Evolutionary conservation across 2,797 vertebrate genomes (phyloP).

Genomic region (Enteromius viviparus): DNA sequence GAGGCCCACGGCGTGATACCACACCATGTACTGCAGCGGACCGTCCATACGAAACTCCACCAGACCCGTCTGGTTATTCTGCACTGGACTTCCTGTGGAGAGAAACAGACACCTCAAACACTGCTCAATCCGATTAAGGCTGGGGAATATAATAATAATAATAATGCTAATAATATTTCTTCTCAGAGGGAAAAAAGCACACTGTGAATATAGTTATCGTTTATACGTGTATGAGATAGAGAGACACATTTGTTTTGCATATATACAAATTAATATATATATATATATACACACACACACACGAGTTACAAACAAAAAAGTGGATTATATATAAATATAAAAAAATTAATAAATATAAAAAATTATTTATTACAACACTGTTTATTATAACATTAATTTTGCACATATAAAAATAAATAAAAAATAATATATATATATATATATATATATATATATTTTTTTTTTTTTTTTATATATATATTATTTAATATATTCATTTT

Average conservation of each 20-base stretch:
- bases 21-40: slow-evolving; percentile 92
- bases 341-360: no score
- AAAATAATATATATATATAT: no score
- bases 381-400: no score
- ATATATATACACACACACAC: no score
- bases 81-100: slow-evolving; percentile 82
- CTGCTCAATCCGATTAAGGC: not conserved
- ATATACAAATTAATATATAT: no score
- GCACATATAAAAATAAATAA: no score
- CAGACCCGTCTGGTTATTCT: slow-evolving; percentile 82
- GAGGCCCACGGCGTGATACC: slow-evolving; percentile 93
- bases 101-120: not conserved
- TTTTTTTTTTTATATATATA: no score
- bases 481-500: no score
- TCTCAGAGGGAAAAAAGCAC: not conserved
- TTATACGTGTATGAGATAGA: not conserved
- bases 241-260: not conserved
- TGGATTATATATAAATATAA: no score
- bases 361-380: no score
- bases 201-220: not conserved
- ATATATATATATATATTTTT: no score
- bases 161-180: not conserved
- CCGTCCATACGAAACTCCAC: slow-evolving; percentile 87
- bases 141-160: not conserved
- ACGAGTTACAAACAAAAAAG: no score